Conservation (phyloP, 1,140 invertebrate species). For the Halesus radiatus region DNA sequence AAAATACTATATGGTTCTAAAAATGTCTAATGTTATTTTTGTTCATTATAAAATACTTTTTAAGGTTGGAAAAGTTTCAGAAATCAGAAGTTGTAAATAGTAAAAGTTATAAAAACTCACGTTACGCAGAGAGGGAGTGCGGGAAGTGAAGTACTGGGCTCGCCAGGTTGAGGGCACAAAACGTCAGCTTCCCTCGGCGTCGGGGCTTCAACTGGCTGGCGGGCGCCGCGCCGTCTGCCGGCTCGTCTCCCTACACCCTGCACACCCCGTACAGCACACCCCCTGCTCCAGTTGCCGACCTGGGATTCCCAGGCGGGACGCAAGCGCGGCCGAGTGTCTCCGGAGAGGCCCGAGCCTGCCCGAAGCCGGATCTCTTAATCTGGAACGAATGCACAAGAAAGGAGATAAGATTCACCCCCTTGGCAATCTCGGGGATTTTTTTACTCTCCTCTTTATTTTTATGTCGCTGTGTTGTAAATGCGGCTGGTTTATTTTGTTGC, state of each 20-base stretch:
- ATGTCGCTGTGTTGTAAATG: constrained; percentile 41
- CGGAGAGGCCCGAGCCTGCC: constrained; percentile 13
- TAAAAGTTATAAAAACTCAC: constrained; percentile 25
- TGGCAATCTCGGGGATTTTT: constrained; percentile 34
- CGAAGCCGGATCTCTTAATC: constrained; percentile 46
- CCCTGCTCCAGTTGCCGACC: constrained; percentile 32
- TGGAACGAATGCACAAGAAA: constrained; percentile 49
- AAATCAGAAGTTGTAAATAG: no score
- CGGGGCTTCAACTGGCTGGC: constrained; percentile 38
- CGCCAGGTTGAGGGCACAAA: background rate
- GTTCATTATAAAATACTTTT: no score
- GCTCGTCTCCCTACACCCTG: constrained; percentile 1
- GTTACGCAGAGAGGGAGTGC: background rate
- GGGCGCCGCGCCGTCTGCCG: constrained; percentile 28
- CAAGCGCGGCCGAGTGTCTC: constrained; percentile 13
- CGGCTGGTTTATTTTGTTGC: constrained; percentile 32
- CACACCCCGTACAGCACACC: no score
- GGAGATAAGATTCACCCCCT: constrained; percentile 30
- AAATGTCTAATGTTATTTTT: no score
- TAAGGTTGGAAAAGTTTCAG: no score
- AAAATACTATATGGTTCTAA: no score
- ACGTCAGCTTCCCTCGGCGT: constrained; percentile 13
- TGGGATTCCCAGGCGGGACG: constrained; percentile 28
- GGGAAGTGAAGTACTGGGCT: background rate
- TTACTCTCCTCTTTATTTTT: constrained; percentile 35